Percentiles rank a stretch among this genome's conserved stretches.
These are phyloP conservation scores for Parambassis ranga DNA, from an alignment of 2,797 vertebrate species.

Conservation along the genomic window DNA sequence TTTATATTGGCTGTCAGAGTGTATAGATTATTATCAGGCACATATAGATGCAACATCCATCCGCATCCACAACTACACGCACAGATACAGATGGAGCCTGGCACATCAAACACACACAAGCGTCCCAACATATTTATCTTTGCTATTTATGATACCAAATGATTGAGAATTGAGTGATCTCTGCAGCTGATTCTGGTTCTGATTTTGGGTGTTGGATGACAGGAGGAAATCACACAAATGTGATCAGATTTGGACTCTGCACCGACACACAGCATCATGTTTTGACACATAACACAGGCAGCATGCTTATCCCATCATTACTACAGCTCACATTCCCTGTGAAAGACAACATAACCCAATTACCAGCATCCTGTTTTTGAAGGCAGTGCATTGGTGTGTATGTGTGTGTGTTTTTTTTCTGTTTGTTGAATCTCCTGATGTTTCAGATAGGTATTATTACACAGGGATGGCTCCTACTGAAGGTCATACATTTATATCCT, in stretches of 20 bases:
- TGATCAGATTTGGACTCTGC: conserved; percentile 54
- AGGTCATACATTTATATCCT: conserved; percentile 41
- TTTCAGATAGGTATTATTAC: conserved; percentile 48
- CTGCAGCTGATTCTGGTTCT: conserved; percentile 63
- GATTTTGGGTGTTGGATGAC: conserved; percentile 72
- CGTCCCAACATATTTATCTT: conserved; percentile 49
- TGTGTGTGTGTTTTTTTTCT: not conserved
- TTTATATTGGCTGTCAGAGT: conserved; percentile 77
- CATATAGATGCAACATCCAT: conserved; percentile 63
- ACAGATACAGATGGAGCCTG: conserved; percentile 20
- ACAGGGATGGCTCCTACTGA: conserved; percentile 25
- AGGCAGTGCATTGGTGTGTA: conserved; percentile 16
- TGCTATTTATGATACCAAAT: conserved; percentile 45
- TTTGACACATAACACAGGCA: conserved; percentile 59
- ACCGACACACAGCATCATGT: conserved; percentile 48
- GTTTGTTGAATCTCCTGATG: conserved; percentile 6
- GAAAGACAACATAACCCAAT: conserved; percentile 67
- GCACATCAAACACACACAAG: not conserved
- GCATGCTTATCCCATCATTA: conserved; percentile 54
- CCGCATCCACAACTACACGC: conserved; percentile 15
- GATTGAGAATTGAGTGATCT: conserved; percentile 52
- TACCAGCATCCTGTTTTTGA: conserved; percentile 64
- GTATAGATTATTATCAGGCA: conserved; percentile 67
- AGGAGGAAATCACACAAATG: conserved; percentile 72
- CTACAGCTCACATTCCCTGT: conserved; percentile 60